Percentiles rank a stretch among this genome's conserved stretches.
Conservation (phyloP, 2,888 invertebrate genomes). For the Serrognathus titanus region DNA sequence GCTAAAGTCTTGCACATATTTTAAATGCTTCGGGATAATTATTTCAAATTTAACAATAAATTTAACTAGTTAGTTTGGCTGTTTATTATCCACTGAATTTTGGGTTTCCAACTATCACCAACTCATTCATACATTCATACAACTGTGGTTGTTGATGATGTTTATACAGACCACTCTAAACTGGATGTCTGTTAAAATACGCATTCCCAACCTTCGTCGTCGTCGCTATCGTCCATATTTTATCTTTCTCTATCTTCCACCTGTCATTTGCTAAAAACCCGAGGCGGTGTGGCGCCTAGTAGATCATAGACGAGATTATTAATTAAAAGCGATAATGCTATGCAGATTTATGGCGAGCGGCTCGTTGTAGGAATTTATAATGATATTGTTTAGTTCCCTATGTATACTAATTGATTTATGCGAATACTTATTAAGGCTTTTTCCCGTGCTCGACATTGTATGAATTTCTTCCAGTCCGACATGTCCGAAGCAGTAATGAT, state of each 20-base stretch:
- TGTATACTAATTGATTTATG: too few relatives aligned
- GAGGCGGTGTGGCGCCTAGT: constrained; percentile 20
- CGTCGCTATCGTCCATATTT: constrained; percentile 20
- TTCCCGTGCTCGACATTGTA: too few relatives aligned
- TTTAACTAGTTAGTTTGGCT: too few relatives aligned
- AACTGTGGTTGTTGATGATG: constrained; percentile 17
- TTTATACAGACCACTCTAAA: constrained; percentile 21
- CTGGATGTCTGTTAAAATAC: constrained; percentile 19
- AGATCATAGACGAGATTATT: constrained; percentile 8
- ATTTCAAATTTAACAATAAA: too few relatives aligned
- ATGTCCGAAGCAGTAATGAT: too few relatives aligned
- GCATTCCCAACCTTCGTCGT: constrained; percentile 16
- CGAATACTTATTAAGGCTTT: too few relatives aligned
- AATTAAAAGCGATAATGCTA: constrained; percentile 16
- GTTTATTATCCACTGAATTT: too few relatives aligned
- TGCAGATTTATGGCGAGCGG: constrained; percentile 12
- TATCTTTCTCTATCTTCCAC: constrained; percentile 23
- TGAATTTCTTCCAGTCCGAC: too few relatives aligned
- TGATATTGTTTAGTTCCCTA: too few relatives aligned
- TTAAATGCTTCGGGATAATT: too few relatives aligned
- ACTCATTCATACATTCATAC: constrained; percentile 16
- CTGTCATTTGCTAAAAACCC: constrained; percentile 19
- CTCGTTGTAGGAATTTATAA: background rate
- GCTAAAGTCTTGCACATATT: too few relatives aligned
- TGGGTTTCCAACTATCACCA: too few relatives aligned